Evolutionary conservation across 2,797 vertebrate genomes (phyloP).

Genomic region (Melopsittacus undulatus): DNA sequence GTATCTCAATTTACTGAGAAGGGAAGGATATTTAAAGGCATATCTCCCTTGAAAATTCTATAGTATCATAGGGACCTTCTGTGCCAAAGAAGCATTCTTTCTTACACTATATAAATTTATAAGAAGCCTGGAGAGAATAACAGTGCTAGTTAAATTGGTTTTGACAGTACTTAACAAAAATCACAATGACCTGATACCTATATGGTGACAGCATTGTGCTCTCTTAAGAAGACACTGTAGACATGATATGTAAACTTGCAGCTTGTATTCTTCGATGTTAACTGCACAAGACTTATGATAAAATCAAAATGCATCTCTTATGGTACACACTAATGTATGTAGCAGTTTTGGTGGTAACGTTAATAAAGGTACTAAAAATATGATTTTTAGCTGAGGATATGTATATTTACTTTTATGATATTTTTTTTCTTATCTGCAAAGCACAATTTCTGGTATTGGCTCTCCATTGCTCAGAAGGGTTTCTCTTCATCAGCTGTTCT

Average conservation of each 20-base stretch:
- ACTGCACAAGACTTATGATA: background rate
- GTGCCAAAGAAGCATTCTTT: background rate
- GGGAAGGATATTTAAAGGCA: constrained; percentile 24
- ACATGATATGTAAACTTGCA: background rate
- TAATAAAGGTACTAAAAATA: background rate
- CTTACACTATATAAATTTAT: background rate
- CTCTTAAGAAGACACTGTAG: background rate
- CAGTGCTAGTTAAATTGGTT: background rate
- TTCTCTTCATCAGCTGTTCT: background rate
- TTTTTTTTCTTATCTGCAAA: background rate
- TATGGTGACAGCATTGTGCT: background rate
- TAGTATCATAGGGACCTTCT: background rate
- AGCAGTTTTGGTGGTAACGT: background rate
- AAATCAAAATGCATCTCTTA: background rate
- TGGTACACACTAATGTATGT: background rate
- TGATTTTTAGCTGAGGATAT: background rate
- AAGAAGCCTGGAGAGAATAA: background rate
- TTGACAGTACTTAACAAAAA: background rate
- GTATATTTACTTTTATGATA: background rate
- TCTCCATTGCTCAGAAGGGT: background rate
- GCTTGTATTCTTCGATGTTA: background rate
- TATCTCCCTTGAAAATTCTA: background rate
- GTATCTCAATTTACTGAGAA: constrained; percentile 43
- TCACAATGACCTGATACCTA: background rate
- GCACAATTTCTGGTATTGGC: background rate